phyloP scores from a whole-genome alignment of 37 sponge, comb jelly and placozoan genomes.

The Hexactinellida sp. region DNA sequence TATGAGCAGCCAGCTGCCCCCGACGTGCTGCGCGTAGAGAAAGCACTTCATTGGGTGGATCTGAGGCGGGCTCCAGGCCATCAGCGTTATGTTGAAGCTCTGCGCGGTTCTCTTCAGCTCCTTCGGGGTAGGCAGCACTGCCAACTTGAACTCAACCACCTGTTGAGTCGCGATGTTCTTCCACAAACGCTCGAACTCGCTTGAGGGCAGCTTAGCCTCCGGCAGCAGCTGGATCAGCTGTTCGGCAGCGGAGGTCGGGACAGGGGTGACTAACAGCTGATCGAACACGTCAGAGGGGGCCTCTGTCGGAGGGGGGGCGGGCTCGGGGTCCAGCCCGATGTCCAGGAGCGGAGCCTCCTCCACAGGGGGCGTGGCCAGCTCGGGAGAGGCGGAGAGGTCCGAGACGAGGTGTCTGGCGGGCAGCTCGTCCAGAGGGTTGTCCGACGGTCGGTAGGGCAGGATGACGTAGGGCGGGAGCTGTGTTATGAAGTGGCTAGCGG shows the following conservation, averaged over 20 bases:
- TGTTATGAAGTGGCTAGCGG: slow-evolving; percentile 43
- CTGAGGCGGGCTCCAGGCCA: slow-evolving; percentile 76
- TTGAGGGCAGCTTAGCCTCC: slow-evolving; percentile 37
- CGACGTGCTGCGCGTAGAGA: slow-evolving; percentile 59
- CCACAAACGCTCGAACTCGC: slow-evolving; percentile 77
- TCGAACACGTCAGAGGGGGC: background rate
- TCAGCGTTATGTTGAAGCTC: slow-evolving; percentile 37
- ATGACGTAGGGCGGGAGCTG: slow-evolving; percentile 51
- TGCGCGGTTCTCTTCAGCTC: slow-evolving; percentile 47
- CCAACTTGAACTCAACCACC: slow-evolving; percentile 37
- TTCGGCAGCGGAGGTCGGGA: background rate
- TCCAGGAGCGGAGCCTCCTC: background rate
- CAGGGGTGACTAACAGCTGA: background rate
- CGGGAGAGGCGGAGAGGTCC: background rate
- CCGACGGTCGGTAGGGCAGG: background rate
- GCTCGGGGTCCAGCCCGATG: background rate
- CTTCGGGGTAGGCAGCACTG: slow-evolving; percentile 47
- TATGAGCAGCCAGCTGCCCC: background rate
- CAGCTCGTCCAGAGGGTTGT: slow-evolving; percentile 10
- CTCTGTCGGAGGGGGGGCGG: background rate
- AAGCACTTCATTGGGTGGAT: slow-evolving; percentile 57
- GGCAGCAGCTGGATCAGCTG: slow-evolving; percentile 54
- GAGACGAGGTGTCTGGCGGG: background rate
- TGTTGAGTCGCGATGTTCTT: slow-evolving; percentile 32
- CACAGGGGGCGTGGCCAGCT: background rate